These are phyloP conservation scores for Lamprotornis superbus DNA, from an alignment of 2,113 vertebrate species.

Conservation along the genomic window DNA sequence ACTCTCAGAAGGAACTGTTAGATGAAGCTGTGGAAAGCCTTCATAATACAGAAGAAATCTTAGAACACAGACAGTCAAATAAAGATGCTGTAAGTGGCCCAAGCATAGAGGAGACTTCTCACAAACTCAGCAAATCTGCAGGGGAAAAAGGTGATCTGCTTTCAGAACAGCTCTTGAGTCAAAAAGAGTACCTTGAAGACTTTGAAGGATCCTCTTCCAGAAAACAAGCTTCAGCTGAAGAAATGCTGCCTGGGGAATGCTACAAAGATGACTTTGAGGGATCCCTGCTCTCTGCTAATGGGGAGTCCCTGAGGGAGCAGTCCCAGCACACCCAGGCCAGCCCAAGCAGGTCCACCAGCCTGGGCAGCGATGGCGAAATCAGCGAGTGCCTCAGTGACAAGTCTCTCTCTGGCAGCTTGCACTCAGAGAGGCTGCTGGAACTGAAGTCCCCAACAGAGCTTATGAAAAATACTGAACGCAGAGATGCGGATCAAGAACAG, in stretches of 20 bases:
- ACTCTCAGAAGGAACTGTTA: conserved; percentile 21
- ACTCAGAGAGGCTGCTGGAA: conserved; percentile 77
- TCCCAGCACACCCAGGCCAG: conserved; percentile 52
- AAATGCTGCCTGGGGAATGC: conserved; percentile 18
- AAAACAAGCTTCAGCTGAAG: conserved; percentile 58
- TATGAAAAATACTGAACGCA: conserved; percentile 64
- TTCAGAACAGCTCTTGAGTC: conserved; percentile 41
- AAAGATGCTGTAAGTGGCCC: background rate
- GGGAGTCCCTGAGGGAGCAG: conserved; percentile 43
- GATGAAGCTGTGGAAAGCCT: conserved; percentile 10
- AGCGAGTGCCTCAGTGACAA: conserved; percentile 78
- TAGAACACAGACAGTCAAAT: background rate
- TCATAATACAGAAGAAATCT: conserved; percentile 18
- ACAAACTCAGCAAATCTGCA: conserved; percentile 22
- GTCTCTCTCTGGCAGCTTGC: conserved; percentile 68
- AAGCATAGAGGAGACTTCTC: background rate
- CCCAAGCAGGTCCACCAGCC: conserved; percentile 59
- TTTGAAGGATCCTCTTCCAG: conserved; percentile 69
- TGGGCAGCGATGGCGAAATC: conserved; percentile 81
- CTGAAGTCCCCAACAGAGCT: conserved; percentile 71
- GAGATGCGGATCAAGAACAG: conserved; percentile 58
- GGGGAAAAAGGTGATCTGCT: conserved; percentile 25
- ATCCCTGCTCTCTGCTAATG: conserved; percentile 55
- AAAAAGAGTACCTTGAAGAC: conserved; percentile 69
- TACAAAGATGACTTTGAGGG: conserved; percentile 80